Conservation (phyloP, 92 coral and sea anemone species). For the Porites cylindrica region DNA sequence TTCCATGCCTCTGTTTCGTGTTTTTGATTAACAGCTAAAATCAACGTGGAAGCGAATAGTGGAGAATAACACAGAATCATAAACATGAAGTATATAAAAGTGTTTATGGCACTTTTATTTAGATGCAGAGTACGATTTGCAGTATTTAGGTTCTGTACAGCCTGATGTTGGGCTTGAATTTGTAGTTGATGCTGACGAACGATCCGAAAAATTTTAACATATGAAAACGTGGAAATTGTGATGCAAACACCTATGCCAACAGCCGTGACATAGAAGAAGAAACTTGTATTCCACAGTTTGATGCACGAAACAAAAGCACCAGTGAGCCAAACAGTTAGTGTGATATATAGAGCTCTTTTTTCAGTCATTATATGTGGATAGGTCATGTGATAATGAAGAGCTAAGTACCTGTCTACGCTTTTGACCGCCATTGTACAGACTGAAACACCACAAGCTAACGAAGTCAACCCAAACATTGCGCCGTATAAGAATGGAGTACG, state of each 20-base stretch:
- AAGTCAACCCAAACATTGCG: not conserved
- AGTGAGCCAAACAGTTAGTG: not conserved
- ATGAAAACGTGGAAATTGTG: not conserved
- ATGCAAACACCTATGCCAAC: not conserved
- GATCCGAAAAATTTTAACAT: constrained; percentile 10
- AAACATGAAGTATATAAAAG: not conserved
- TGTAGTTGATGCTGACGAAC: constrained; percentile 10
- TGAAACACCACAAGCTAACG: constrained; percentile 6
- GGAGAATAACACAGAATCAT: constrained; percentile 17
- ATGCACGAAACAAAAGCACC: not conserved
- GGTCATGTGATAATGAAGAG: not conserved
- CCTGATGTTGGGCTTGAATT: constrained; percentile 9
- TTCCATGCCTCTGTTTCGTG: not conserved
- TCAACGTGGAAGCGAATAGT: constrained; percentile 1
- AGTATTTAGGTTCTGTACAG: not conserved
- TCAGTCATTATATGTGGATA: not conserved
- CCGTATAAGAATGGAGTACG: not conserved
- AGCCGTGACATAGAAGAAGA: not conserved
- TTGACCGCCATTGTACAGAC: not conserved
- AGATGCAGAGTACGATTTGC: not conserved
- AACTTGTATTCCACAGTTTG: not conserved
- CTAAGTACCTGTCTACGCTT: constrained; percentile 5
- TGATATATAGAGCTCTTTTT: not conserved
- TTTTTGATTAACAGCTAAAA: not conserved
- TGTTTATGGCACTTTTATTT: constrained; percentile 5